A percentile compares a stretch with the other conserved stretches of the same genome.
phyloP scores from a whole-genome alignment of 2,113 vertebrate species.

The Eurypyga helias region DNA sequence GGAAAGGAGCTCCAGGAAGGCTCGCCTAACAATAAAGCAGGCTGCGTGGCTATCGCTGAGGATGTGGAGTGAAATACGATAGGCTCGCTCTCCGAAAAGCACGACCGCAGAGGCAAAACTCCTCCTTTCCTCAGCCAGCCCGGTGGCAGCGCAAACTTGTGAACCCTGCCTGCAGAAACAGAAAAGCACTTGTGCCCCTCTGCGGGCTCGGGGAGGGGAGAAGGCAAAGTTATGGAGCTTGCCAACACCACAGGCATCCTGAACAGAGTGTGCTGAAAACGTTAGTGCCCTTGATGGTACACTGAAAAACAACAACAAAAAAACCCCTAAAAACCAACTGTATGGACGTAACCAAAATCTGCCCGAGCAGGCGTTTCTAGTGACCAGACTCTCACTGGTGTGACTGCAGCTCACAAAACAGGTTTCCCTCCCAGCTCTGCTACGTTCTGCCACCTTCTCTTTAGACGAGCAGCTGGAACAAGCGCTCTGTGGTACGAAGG shows the following conservation, averaged over 20 bases:
- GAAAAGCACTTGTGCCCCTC: slow-evolving; percentile 3
- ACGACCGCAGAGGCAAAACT: slow-evolving; percentile 75
- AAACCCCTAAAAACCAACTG: not conserved
- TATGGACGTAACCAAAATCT: not conserved
- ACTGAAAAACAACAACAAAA: not conserved
- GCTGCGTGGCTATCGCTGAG: slow-evolving; percentile 76
- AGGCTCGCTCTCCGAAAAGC: slow-evolving; percentile 72
- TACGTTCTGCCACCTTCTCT: not conserved
- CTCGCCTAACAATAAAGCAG: slow-evolving; percentile 76
- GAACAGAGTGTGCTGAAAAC: not conserved
- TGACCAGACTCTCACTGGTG: not conserved
- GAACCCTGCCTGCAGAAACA: slow-evolving; percentile 23
- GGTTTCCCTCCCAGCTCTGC: not conserved
- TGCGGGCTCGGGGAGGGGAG: not conserved
- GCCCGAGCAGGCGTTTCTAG: not conserved
- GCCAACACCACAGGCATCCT: not conserved
- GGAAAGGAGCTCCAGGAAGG: slow-evolving; percentile 50
- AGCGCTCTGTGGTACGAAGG: not conserved
- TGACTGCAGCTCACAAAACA: not conserved
- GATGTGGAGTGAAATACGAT: slow-evolving; percentile 87
- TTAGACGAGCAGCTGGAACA: not conserved
- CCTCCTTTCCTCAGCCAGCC: slow-evolving; percentile 72
- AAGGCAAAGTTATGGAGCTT: not conserved
- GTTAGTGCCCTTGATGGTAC: not conserved
- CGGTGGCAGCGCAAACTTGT: slow-evolving; percentile 70